Evolutionary conservation across 64 coral and sea anemone species (phyloP).

Genomic region (Montipora sp.): DNA sequence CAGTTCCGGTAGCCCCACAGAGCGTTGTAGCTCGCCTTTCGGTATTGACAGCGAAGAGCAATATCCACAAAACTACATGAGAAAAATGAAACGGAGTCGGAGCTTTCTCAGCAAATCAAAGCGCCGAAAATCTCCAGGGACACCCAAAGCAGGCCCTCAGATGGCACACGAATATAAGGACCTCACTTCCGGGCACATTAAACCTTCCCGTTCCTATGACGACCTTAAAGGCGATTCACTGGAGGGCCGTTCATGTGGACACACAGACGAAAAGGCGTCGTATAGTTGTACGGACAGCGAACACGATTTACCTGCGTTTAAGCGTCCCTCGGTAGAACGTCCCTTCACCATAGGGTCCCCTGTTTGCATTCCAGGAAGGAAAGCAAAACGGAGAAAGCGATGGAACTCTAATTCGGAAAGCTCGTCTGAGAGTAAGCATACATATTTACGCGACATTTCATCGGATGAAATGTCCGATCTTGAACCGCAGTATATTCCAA

Average conservation of each 20-base stretch:
- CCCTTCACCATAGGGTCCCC: conserved; percentile 17
- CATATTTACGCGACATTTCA: conserved; percentile 35
- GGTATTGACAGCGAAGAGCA: conserved; percentile 63
- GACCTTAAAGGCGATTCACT: neutral
- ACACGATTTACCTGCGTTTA: conserved; percentile 30
- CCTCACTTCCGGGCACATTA: neutral
- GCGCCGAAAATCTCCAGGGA: conserved; percentile 72
- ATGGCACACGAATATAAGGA: conserved; percentile 27
- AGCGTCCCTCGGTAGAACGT: conserved; percentile 31
- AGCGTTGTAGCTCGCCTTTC: conserved; percentile 50
- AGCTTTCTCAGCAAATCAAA: conserved; percentile 77
- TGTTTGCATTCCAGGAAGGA: conserved; percentile 25
- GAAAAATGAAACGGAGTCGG: conserved; percentile 67
- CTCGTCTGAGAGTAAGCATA: conserved; percentile 38
- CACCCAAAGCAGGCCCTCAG: conserved; percentile 38
- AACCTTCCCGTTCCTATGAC: neutral
- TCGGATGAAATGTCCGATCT: conserved; percentile 76
- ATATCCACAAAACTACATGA: conserved; percentile 25
- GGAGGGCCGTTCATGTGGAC: conserved; percentile 28
- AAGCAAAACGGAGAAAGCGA: conserved; percentile 42
- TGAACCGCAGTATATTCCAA: conserved; percentile 79
- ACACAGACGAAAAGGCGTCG: conserved; percentile 21
- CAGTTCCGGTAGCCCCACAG: conserved; percentile 85
- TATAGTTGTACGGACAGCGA: conserved; percentile 79
- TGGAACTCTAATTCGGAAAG: conserved; percentile 43